These are phyloP conservation scores for Saguinus midas DNA, from an alignment of 2,113 vertebrate genomes.

Conservation along the genomic window DNA sequence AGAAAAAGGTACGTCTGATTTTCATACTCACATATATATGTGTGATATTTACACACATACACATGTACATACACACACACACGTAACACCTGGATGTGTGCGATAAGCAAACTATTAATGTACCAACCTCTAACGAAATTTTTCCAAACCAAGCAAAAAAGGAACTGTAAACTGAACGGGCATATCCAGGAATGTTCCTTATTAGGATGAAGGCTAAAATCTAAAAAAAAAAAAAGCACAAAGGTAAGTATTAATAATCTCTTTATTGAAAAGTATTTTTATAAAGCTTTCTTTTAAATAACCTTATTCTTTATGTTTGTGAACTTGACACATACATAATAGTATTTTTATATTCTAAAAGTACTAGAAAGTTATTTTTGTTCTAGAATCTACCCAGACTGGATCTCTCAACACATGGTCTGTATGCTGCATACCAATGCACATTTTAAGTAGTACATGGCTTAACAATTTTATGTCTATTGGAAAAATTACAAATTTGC, in stretches of 20 bases:
- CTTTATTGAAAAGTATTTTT: conserved; percentile 17
- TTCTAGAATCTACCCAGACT: not conserved
- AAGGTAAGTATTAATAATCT: conserved; percentile 20
- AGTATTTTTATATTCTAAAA: not conserved
- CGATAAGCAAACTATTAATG: conserved; percentile 23
- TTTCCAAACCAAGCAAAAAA: conserved; percentile 99
- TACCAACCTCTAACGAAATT: conserved; percentile 96
- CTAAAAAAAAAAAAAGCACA: conserved; percentile 80
- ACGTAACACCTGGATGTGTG: not conserved
- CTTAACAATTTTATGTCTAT: not conserved
- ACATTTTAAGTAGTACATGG: not conserved
- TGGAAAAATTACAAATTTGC: not conserved
- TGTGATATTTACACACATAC: not conserved
- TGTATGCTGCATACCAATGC: not conserved
- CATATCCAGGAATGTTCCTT: conserved; percentile 96
- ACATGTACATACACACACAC: not conserved
- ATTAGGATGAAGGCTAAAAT: conserved; percentile 98
- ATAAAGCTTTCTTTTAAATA: not conserved
- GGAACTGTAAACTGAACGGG: conserved; percentile 95
- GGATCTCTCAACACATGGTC: not conserved
- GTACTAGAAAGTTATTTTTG: not conserved
- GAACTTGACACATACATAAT: not conserved
- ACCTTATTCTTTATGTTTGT: conserved; percentile 5
- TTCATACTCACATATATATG: not conserved
- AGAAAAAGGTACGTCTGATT: not conserved